Evolutionary conservation across 2,113 vertebrate species (phyloP).

Genomic region (Corythornis cristatus): DNA sequence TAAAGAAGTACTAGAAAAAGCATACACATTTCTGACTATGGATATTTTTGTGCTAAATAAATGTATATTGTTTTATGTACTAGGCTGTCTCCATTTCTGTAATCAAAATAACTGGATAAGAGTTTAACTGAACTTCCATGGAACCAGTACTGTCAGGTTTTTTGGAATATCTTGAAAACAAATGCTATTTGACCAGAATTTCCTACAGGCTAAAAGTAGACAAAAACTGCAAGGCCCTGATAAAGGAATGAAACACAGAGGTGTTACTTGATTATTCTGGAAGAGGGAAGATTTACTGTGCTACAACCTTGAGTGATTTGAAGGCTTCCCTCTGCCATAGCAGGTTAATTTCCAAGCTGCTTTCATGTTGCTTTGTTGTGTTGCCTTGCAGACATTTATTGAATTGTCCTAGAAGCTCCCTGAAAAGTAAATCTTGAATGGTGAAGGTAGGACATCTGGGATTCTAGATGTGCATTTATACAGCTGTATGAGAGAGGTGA

Average conservation of each 20-base stretch:
- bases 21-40: neutral
- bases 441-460: neutral
- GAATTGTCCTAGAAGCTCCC: neutral
- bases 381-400: neutral
- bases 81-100: neutral
- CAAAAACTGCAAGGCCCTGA: neutral
- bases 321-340: neutral
- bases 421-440: neutral
- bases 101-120: neutral
- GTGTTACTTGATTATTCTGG: neutral
- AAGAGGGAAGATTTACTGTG: neutral
- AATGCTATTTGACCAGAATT: neutral
- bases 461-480: neutral
- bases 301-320: neutral
- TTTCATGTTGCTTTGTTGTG: neutral
- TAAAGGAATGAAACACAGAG: neutral
- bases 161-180: neutral
- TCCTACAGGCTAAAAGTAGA: neutral
- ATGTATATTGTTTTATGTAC: slow-evolving; percentile 4
- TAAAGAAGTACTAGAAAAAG: neutral
- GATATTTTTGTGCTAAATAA: slow-evolving; percentile 49
- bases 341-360: neutral
- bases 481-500: neutral
- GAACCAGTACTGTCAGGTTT: neutral
- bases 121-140: neutral